Evolutionary conservation across 2,797 vertebrate genomes (phyloP).

Genomic region (Lacerta bilineata): DNA sequence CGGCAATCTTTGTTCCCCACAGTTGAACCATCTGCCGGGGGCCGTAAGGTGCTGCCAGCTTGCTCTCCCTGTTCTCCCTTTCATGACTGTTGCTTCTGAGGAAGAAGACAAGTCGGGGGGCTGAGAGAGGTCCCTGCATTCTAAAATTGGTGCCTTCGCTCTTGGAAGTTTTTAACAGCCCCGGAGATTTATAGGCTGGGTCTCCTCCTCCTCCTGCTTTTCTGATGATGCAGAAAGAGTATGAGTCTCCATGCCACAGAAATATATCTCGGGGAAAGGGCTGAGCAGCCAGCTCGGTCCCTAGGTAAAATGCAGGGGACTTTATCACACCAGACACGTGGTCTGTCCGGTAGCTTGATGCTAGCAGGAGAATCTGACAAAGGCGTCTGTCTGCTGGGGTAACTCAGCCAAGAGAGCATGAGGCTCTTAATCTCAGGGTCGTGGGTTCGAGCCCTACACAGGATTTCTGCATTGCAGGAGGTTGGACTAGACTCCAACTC

Average conservation of each 20-base stretch:
- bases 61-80: slow-evolving; percentile 76
- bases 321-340: not conserved
- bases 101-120: slow-evolving; percentile 76
- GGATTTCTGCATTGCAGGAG: not conserved
- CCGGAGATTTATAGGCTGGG: slow-evolving; percentile 69
- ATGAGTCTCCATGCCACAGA: slow-evolving; percentile 59
- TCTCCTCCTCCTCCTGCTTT: slow-evolving; percentile 44
- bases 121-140: slow-evolving; percentile 69
- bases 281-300: slow-evolving; percentile 38
- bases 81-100: slow-evolving; percentile 77
- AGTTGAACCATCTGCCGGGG: slow-evolving; percentile 88
- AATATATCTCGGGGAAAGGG: slow-evolving; percentile 60
- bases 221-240: slow-evolving; percentile 56
- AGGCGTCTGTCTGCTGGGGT: no score
- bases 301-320: not conserved
- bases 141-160: slow-evolving; percentile 65
- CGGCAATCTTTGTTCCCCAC: slow-evolving; percentile 87
- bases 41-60: slow-evolving; percentile 79
- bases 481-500: no score
- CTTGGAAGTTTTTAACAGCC: slow-evolving; percentile 18
- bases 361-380: not conserved
- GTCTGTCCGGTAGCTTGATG: no score
- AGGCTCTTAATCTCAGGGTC: no score
- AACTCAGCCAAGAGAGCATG: no score
- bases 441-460: not conserved